Evolutionary conservation across 2,797 vertebrate genomes (phyloP).

Genomic region (Botia kubotai): DNA sequence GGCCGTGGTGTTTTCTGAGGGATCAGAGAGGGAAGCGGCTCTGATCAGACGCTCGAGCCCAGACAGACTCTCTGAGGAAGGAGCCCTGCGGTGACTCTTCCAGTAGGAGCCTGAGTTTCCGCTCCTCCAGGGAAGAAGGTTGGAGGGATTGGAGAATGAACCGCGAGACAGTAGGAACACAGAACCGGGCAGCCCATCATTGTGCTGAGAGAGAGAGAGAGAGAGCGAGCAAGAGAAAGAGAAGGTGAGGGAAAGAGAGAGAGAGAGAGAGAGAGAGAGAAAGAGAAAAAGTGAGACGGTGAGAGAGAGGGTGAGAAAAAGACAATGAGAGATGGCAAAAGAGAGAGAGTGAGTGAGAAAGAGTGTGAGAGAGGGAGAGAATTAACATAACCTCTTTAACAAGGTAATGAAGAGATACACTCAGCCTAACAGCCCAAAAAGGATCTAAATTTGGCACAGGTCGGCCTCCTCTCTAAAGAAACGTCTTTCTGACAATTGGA

Average conservation of each 20-base stretch:
- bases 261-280: too few species aligned
- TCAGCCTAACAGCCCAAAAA: constrained; percentile 41
- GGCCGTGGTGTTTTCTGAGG: constrained; percentile 36
- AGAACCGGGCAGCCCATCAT: constrained; percentile 67
- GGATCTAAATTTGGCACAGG: constrained; percentile 49
- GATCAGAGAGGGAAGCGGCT: constrained; percentile 57
- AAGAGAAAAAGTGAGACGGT: fast-evolving
- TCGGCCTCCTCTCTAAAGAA: constrained; percentile 51
- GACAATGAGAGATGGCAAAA: too few species aligned
- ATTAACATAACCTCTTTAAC: constrained; percentile 24
- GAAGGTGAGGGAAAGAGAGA: too few species aligned
- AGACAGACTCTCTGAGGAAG: constrained; percentile 80
- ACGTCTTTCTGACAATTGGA: constrained; percentile 32
- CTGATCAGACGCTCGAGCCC: constrained; percentile 81
- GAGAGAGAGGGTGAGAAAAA: too few species aligned
- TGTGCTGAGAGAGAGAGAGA: constrained; percentile 64
- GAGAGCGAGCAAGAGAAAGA: neutral
- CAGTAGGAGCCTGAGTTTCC: constrained; percentile 74
- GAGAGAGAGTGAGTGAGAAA: too few species aligned
- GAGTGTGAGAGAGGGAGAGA: neutral
- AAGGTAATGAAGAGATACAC: constrained; percentile 45
- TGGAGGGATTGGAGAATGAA: constrained; percentile 78
- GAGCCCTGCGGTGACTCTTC: constrained; percentile 79
- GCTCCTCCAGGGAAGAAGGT: constrained; percentile 87
- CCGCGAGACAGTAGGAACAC: constrained; percentile 86